Percentiles rank a stretch among this genome's conserved stretches.
Evolutionary conservation across 2,888 invertebrate genomes (phyloP).

Genomic region (Erebia ligea): DNA sequence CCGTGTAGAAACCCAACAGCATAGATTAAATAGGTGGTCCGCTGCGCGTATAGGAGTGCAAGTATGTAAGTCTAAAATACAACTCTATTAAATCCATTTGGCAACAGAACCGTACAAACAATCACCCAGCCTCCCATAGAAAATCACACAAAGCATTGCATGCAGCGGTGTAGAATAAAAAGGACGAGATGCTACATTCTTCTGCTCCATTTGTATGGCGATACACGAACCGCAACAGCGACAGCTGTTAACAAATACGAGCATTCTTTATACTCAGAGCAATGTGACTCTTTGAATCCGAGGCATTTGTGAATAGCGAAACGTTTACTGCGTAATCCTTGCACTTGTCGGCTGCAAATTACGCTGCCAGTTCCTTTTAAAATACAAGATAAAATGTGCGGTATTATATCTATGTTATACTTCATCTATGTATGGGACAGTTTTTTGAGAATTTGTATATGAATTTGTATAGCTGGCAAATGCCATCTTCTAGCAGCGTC

Average conservation of each 20-base stretch:
- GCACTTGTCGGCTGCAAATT: constrained; percentile 4
- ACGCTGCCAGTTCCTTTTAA: background rate
- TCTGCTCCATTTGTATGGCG: constrained; percentile 32
- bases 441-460: background rate
- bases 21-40: too few species aligned
- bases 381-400: background rate
- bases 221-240: constrained; percentile 28
- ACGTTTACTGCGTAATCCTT: constrained; percentile 11
- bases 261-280: constrained; percentile 23
- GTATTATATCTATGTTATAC: background rate
- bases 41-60: background rate
- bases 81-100: too few species aligned
- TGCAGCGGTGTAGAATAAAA: constrained; percentile 28
- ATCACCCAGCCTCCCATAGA: constrained; percentile 12
- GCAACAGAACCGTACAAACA: constrained; percentile 3
- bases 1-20: too few species aligned
- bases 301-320: constrained; percentile 25
- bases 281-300: constrained; percentile 10
- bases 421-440: background rate
- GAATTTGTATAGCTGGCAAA: background rate
- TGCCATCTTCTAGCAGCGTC: too few species aligned
- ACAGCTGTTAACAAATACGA: constrained; percentile 35
- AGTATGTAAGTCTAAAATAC: background rate
- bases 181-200: constrained; percentile 31
- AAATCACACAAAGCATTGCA: constrained; percentile 32